These are phyloP conservation scores for Elanus axillaris DNA, from an alignment of 2,113 vertebrate genomes.

Conservation along the genomic window DNA sequence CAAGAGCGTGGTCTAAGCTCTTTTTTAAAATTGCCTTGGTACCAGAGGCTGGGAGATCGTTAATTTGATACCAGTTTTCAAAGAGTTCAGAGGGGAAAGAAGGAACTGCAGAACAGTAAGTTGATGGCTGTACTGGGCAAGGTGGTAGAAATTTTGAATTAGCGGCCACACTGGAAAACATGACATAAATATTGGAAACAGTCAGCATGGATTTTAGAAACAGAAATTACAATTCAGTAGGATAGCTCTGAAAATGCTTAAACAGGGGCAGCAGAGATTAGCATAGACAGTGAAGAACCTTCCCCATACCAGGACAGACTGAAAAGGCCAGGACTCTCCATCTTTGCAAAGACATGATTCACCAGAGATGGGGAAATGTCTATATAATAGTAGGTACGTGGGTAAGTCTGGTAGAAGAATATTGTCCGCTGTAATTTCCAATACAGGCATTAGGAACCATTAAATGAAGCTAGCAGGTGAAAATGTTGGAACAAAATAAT, in stretches of 20 bases:
- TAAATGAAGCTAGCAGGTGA: neutral
- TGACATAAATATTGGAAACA: neutral
- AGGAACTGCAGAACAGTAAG: neutral
- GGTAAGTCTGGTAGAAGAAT: neutral
- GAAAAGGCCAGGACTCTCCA: neutral
- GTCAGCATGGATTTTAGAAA: neutral
- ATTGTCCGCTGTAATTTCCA: neutral
- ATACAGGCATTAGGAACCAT: neutral
- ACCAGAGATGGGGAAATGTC: neutral
- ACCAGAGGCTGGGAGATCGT: neutral
- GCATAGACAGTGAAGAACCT: neutral
- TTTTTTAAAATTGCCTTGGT: neutral
- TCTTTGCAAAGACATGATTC: neutral
- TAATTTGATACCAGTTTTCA: neutral
- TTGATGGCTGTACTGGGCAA: neutral
- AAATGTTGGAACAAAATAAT: neutral
- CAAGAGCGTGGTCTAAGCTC: neutral
- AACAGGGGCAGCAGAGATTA: neutral
- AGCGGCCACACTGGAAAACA: neutral
- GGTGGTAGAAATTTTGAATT: neutral
- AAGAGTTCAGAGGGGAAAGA: neutral
- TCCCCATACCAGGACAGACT: neutral
- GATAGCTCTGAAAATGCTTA: neutral
- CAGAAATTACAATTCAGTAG: neutral
- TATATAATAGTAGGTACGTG: neutral